Evolutionary conservation across 2,888 invertebrate species (phyloP), one percentile per base, ranked within the genome.

Genomic region (Yponomeuta evonymella): DNA sequence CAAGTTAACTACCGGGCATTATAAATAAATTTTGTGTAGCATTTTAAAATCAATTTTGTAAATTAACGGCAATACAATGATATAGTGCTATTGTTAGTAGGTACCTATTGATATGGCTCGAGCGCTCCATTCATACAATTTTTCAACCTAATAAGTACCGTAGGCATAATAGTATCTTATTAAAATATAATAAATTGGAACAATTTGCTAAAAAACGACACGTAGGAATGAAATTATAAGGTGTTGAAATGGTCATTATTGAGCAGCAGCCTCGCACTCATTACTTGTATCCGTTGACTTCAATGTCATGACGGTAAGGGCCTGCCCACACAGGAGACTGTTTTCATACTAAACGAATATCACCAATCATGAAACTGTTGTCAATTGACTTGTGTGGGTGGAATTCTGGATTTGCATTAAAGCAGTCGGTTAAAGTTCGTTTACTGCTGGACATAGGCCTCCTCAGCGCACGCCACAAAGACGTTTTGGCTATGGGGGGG

Each of bases 191-290:
- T 58, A 58, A 58, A 12, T 58, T 3, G 12, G 3, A 58, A 58
- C 15, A 58, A 58, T 15, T 58, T 58, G 51, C 51, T 58, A 15
- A 58, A 58, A 58, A 58, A 58, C 51, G 51, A 58, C 51, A 58
- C 2, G 15, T 2, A 58, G 51, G 51, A 15, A 58, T 58, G 51
- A 58, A 58, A 58, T 58, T 58, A 58, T 15, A 58, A 58, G 51
- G 51, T 58, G 51, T 58, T 58, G 51, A 58, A 58, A 58, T 58
- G 51, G 51, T 58, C 15, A 58, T 58, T 58, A 58, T 58, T 58
- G 51, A 58, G 15, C 15, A 58, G 51, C 51, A 58, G 51, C 51
- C 51, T 58, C 51, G 51, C 51, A 58, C 51, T 58, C 15, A 5
- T 58, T 58, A 58, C 51, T 5, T 5, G 51, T 58, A 58, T 58